Percentiles rank a stretch among this genome's conserved stretches.
These are phyloP conservation scores for Andrena minutula DNA, from an alignment of 2,888 invertebrate species.

Conservation along the genomic window DNA sequence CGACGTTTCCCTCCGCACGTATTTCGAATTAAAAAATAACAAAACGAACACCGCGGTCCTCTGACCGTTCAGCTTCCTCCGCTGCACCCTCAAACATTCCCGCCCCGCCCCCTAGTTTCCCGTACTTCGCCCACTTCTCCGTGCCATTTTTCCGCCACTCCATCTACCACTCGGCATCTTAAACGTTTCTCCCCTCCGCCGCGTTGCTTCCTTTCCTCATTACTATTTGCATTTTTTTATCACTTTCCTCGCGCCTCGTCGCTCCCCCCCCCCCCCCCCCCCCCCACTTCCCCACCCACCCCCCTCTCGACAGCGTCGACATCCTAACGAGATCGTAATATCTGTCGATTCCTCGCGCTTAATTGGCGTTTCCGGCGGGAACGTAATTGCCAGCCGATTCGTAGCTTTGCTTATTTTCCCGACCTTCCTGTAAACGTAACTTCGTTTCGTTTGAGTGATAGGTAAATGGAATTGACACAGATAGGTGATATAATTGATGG, in stretches of 20 bases:
- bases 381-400: conserved; percentile 50
- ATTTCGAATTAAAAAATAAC: conserved; percentile 63
- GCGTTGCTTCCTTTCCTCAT: neutral
- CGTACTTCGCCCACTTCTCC: neutral
- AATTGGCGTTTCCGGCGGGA: conserved; percentile 40
- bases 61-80: conserved; percentile 3
- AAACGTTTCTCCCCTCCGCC: neutral
- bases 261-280: too few species aligned
- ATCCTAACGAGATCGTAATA: conserved; percentile 58
- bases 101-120: neutral
- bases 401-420: conserved; percentile 7
- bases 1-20: conserved; percentile 22
- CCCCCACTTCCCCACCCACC: too few species aligned
- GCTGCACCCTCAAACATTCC: neutral
- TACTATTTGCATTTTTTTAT: conserved; percentile 47
- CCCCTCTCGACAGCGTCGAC: neutral
- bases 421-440: conserved; percentile 13
- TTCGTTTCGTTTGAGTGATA: neutral
- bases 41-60: conserved; percentile 21
- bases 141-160: neutral
- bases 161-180: neutral
- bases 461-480: neutral
- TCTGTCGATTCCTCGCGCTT: conserved; percentile 48
- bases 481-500: conserved; percentile 9
- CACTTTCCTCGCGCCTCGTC: conserved; percentile 25